Evolutionary conservation across 2,113 vertebrate species (phyloP).

Genomic region (Cavia aperea): DNA sequence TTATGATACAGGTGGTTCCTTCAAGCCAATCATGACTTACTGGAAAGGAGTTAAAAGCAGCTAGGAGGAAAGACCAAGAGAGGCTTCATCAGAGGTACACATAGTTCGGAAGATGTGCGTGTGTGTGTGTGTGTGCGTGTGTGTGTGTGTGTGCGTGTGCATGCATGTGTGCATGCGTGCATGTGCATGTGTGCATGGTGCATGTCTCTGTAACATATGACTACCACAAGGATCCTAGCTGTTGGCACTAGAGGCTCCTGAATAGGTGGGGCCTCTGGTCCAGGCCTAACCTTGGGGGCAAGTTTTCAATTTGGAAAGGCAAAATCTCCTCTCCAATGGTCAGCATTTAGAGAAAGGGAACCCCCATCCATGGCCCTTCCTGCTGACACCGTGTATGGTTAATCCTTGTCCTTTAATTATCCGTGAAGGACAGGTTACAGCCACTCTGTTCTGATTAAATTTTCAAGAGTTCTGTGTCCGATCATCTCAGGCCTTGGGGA

Average conservation of each 20-base stretch:
- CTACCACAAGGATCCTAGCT: not conserved
- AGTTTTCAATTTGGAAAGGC: conserved; percentile 62
- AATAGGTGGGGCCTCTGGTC: not conserved
- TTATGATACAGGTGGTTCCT: conserved; percentile 27
- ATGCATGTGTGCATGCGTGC: too few species aligned
- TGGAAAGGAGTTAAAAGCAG: conserved; percentile 27
- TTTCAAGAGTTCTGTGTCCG: conserved; percentile 49
- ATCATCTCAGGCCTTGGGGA: not conserved
- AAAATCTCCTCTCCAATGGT: conserved; percentile 20
- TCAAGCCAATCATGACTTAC: not conserved
- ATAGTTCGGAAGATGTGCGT: not conserved
- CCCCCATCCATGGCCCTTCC: not conserved
- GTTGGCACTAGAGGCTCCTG: conserved; percentile 37
- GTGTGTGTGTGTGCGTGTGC: not conserved
- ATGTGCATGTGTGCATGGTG: not conserved
- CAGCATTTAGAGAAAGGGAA: not conserved
- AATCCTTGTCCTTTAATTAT: conserved; percentile 50
- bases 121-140: not conserved
- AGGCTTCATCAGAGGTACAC: not conserved
- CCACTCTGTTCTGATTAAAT: conserved; percentile 44
- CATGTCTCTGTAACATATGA: not conserved
- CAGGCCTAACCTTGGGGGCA: conserved; percentile 42
- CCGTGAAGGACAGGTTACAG: conserved; percentile 51
- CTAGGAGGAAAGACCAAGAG: not conserved
- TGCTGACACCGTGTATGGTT: not conserved